These are phyloP conservation scores for Paramormyrops hopkinsi DNA, from an alignment of 2,797 vertebrate genomes.

Conservation along the genomic window DNA sequence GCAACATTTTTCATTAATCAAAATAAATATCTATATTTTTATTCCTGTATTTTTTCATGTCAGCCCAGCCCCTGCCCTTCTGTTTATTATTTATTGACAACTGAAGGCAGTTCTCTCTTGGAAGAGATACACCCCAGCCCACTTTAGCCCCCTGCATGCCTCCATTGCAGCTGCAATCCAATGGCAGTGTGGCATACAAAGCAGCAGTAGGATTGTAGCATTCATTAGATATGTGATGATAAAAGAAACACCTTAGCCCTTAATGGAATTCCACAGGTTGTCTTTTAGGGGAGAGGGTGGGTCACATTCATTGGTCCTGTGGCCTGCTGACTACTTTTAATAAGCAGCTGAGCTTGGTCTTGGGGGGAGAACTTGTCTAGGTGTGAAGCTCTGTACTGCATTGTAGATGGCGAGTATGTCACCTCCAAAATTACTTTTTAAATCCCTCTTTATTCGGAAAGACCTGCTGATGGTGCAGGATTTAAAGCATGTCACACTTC, in stretches of 20 bases:
- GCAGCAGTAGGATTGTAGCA: constrained; percentile 44
- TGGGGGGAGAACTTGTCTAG: constrained; percentile 29
- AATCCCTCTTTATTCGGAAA: constrained; percentile 43
- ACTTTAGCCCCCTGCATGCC: neutral
- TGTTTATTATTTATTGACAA: constrained; percentile 59
- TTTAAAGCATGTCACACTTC: constrained; percentile 34
- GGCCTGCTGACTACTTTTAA: constrained; percentile 39
- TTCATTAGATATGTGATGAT: constrained; percentile 63
- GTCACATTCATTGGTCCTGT: constrained; percentile 50
- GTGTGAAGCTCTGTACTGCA: constrained; percentile 14
- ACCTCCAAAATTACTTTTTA: constrained; percentile 43
- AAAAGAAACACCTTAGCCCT: constrained; percentile 38
- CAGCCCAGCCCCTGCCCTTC: neutral
- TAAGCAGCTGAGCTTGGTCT: constrained; percentile 43
- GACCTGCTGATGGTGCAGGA: constrained; percentile 46
- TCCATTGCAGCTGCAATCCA: neutral
- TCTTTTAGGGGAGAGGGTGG: constrained; percentile 39
- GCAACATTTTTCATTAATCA: constrained; percentile 59
- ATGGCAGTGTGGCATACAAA: constrained; percentile 36
- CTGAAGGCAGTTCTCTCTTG: constrained; percentile 48
- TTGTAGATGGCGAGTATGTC: constrained; percentile 35
- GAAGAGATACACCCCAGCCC: neutral
- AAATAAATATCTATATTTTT: constrained; percentile 52
- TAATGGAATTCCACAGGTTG: constrained; percentile 55
- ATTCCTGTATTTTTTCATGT: constrained; percentile 50